Base-by-base conservation (phyloP, 2,797 vertebrate species). In the Karalla daura region DNA sequence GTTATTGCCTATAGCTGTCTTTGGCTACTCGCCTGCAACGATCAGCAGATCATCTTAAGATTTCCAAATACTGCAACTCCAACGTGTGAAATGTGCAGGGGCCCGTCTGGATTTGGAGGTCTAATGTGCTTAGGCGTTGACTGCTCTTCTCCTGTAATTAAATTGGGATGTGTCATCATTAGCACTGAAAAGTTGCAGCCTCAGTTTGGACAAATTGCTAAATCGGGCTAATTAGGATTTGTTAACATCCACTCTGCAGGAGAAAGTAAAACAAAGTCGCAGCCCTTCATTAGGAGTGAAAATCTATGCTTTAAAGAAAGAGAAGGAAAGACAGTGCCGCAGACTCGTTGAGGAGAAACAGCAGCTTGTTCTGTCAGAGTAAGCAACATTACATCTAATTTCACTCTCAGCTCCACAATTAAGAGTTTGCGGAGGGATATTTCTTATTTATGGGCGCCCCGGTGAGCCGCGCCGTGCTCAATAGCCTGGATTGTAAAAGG, bases 161-260 rank as follows among this genome's bases (percentile, higher is more conserved):
- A 80, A 88, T 79, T 70, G 51, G 69, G 53, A 80, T 83, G 77
- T 87, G 81, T 80, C 80, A 81, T 81, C 86, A 85, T 87, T 86
- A 87, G 83, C 10, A 39, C 40, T 49, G 62, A 56, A n/a, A 74
- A 84, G 62, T 77, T 78, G 70, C 67, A 84, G 80, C 83, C 80
- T 83, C 89, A 88, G 86, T 81, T 76, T 85, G 83, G 82, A 81
- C 76, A 80, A 36, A 74, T 80, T 78, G 88, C 86, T 89, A 92
- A 90, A 88, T 63, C 70, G 76, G 76, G 59, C 76, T 76, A 88
- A 91, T 91, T 85, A 90, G 74, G 86, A 83, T 91, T 86, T 76
- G 85, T 85, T 90, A 91, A 88, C 72, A 77, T 87, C 76, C 70
- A 62, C 83, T 83, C 81, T 59, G 69, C 76, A 74, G 67, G 64